Evolutionary conservation across 2,113 vertebrate genomes (phyloP), one percentile per base, ranked within the genome.

Genomic region (Colossoma macropomum): DNA sequence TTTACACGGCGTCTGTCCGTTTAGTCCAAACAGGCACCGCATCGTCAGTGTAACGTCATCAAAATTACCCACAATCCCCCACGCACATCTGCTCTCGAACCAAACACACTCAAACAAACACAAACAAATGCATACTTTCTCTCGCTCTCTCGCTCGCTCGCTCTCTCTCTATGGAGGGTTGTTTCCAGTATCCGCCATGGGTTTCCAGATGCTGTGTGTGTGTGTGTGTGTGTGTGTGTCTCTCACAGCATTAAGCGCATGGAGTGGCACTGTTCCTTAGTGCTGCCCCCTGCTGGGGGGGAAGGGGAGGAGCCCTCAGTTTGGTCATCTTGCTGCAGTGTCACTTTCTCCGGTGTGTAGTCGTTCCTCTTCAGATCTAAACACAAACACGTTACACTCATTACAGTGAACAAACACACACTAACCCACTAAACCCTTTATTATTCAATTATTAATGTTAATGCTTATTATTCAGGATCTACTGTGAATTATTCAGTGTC

Each of bases 281-380:
- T 94, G 80, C 95, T 92, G 85, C 92, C 94, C 77, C 94, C 96
- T 76, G 95, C 2, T 30, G 73, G 85, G 41, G 85, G 74, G 0
- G 85, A 90, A 86, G 95, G 92, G 91, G 92, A 90, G 73, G 92
- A 94, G 85, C 94, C 50, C 83, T 96, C 96, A 77, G 96, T 89
- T 72, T 94, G 91, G 89, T 97, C 97, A 0, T 98, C 97, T 81
- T 97, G 97, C 90, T 96, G 94, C 88, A 98, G 95, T 9, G 94
- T 92, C 45, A 97, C 94, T 90, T 95, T 99, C 87, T 99, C 98
- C 45, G 97, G 98, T 0, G 98, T 99, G 91, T 99, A 99, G 84
- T 99, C 98, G 0, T 99, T 99, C 85, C 97, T 94, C 93, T 97
- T 99, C 88, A 99, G 92, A 91, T 99, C 98, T 99, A 90, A 3